Base-by-base conservation (phyloP, 2,113 vertebrate species). In the Peromyscus californicus region DNA sequence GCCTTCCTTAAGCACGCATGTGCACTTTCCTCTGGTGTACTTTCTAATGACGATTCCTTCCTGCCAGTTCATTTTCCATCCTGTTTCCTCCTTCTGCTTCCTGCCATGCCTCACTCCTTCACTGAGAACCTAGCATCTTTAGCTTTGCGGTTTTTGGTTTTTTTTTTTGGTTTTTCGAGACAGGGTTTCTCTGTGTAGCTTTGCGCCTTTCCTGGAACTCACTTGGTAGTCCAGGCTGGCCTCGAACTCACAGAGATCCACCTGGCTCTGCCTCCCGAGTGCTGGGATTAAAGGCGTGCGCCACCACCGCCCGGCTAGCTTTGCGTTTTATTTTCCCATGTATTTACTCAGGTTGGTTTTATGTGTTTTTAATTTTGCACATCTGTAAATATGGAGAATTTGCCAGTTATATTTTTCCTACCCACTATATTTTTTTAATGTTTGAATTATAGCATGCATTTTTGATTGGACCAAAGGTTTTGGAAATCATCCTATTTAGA, bases 401-500 rank as follows among this genome's bases (percentile, higher is more conserved):
- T 95, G 89, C 15, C 72, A 48, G 83, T 79, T 93, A 11, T 59
- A 39, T 67, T 97, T 96, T 93, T 79, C 5, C 36, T 19, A 86
- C 61, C 7, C 31, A 48, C 42, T 83, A 12, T 61, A 45, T 75
- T 70, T 75, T 75, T 79, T 91, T 57, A 93, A 3, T 92, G 21
- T 96, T 48, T 96, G 75, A 95, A 80, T 95, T 91, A 76, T 11
- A 94, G 42, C 6, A 45, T 39, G 26, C 70, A 48, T 54, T 95
- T 96, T 89, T 22, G 17, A 70, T 29, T 78, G 3, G 12, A 91
- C 31, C n/a, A 57, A 33, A 89, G 24, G 51, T 83, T 93, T 95
- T 86, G 70, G 91, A 94, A 92, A 45, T 63, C 15, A 87, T 92
- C 93, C 78, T 87, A 69, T 90, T 91, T 95, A 45, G 90, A 75